These are phyloP conservation scores for Leucophora obtusa DNA, from an alignment of 2,888 invertebrate species.

Conservation along the genomic window DNA sequence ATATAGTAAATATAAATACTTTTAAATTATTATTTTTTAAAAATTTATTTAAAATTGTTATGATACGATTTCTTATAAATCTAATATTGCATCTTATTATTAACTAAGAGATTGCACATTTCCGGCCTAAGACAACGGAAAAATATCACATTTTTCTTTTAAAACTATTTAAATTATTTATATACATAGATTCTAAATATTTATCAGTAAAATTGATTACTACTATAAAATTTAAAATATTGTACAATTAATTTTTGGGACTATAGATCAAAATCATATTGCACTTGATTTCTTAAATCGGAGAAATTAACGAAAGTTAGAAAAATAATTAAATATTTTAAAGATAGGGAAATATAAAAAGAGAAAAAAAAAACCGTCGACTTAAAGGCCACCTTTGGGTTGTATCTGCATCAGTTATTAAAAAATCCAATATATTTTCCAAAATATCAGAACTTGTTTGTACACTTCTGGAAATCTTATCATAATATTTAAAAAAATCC, in stretches of 20 bases:
- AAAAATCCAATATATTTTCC: too few relatives aligned
- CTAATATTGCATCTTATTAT: slow-evolving; percentile 53
- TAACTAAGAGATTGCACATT: slow-evolving; percentile 77
- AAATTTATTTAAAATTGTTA: not conserved
- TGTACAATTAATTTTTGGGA: slow-evolving; percentile 27
- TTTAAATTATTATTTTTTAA: not conserved
- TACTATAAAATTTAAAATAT: slow-evolving; percentile 17
- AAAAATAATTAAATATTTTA: too few relatives aligned
- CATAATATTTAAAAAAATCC: too few relatives aligned
- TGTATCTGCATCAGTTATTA: too few relatives aligned
- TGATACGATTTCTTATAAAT: slow-evolving; percentile 10
- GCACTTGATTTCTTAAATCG: slow-evolving; percentile 37
- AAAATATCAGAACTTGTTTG: too few relatives aligned
- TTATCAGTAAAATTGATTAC: not conserved
- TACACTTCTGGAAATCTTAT: too few relatives aligned
- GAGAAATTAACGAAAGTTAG: not conserved
- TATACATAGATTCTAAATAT: not conserved
- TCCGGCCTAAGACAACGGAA: slow-evolving; percentile 78
- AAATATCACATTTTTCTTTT: slow-evolving; percentile 78
- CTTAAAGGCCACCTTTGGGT: too few relatives aligned
- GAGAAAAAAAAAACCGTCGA: too few relatives aligned
- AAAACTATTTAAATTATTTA: slow-evolving; percentile 65
- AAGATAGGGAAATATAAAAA: too few relatives aligned
- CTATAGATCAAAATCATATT: slow-evolving; percentile 26
- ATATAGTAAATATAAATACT: not conserved